Conservation (phyloP, 2,113 vertebrate species). For the Blennius ocellaris region DNA sequence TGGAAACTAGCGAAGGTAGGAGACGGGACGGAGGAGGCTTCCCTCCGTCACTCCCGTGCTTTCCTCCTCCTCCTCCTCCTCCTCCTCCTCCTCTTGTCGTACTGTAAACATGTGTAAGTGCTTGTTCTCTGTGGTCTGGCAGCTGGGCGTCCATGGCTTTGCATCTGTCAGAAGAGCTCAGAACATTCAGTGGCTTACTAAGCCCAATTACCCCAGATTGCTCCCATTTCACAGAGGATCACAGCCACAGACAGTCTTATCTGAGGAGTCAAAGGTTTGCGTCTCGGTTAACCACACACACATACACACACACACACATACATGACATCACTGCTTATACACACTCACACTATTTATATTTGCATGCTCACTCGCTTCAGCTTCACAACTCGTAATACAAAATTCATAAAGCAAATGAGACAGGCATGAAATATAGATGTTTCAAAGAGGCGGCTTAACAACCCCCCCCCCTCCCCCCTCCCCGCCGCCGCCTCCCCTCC, state of each 20-base stretch:
- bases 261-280: slow-evolving; percentile 50
- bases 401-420: slow-evolving; percentile 64
- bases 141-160: slow-evolving; percentile 37
- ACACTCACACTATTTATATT: slow-evolving; percentile 45
- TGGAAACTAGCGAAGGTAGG: slow-evolving; percentile 71
- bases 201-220: slow-evolving; percentile 82
- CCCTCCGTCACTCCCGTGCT: slow-evolving; percentile 4
- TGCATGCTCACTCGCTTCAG: slow-evolving; percentile 33
- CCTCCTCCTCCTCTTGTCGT: slow-evolving; percentile 21
- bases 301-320: not conserved
- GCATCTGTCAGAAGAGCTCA: slow-evolving; percentile 80
- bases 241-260: slow-evolving; percentile 45
- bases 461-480: slow-evolving; percentile 12
- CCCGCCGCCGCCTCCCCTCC: no score
- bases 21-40: slow-evolving; percentile 21
- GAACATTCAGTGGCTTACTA: slow-evolving; percentile 77
- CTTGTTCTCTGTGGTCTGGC: slow-evolving; percentile 63
- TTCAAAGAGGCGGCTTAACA: slow-evolving; percentile 54
- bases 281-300: slow-evolving; percentile 36
- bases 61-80: not conserved
- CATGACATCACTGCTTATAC: slow-evolving; percentile 33
- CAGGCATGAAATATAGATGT: slow-evolving; percentile 74
- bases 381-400: slow-evolving; percentile 57
- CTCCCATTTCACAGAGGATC: slow-evolving; percentile 77
- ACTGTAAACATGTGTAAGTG: slow-evolving; percentile 64